These are phyloP conservation scores for Syngnathus rostellatus DNA, from an alignment of 2,797 vertebrate species.

Conservation along the genomic window DNA sequence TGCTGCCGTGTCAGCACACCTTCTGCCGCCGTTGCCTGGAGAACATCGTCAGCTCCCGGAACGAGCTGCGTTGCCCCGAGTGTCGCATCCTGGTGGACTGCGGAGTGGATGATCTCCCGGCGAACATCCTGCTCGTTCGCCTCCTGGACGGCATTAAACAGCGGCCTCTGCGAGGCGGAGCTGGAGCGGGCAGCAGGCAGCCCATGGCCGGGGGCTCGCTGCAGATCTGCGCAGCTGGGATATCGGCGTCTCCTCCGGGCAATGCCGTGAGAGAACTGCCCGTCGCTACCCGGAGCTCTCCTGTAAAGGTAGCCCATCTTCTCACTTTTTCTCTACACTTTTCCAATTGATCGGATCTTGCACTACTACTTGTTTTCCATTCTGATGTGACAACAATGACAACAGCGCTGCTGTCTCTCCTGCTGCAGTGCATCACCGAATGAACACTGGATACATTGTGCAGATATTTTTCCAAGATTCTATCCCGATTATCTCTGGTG, in stretches of 20 bases:
- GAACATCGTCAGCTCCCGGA: slow-evolving; percentile 89
- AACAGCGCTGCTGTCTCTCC: not conserved
- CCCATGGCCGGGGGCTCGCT: slow-evolving; percentile 56
- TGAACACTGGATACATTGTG: not conserved
- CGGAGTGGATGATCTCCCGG: slow-evolving; percentile 90
- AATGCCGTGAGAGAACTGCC: slow-evolving; percentile 67
- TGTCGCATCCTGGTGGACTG: slow-evolving; percentile 94
- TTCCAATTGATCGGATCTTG: not conserved
- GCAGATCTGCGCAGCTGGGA: slow-evolving; percentile 68
- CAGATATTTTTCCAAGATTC: not conserved
- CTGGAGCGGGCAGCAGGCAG: slow-evolving; percentile 41
- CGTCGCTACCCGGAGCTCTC: slow-evolving; percentile 67
- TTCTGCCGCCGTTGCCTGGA: slow-evolving; percentile 97
- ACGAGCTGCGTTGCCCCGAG: slow-evolving; percentile 93
- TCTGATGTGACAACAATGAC: not conserved
- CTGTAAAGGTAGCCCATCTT: slow-evolving; percentile 68
- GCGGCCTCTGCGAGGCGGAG: slow-evolving; percentile 76
- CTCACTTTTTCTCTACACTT: slow-evolving; percentile 2
- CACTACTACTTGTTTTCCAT: not conserved
- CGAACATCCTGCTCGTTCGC: slow-evolving; percentile 90
- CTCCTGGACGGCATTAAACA: slow-evolving; percentile 91
- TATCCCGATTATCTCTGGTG: not conserved
- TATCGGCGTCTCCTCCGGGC: slow-evolving; percentile 68
- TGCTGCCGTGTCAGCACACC: slow-evolving; percentile 95
- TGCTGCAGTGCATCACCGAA: slow-evolving; percentile 2